Evolutionary conservation across 1,140 invertebrate genomes (phyloP), one percentile per base, ranked within the genome.

Genomic region (Sarcophaga peregrina): DNA sequence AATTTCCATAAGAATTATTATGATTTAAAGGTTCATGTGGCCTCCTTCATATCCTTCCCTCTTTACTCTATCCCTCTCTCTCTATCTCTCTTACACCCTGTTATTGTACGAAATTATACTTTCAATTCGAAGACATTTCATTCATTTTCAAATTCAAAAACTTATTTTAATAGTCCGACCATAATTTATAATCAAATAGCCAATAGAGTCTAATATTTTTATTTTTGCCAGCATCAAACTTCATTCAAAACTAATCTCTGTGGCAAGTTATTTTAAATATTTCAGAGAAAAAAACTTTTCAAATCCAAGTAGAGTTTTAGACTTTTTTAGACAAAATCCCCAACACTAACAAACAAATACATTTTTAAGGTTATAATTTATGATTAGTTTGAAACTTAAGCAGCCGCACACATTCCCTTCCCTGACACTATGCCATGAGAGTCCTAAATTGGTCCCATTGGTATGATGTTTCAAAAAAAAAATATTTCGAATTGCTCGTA

Each of bases 311-410:
- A 10, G 25, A 37, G 9, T 10, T 58, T 58, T n/a, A 58, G 54
- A 11, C 54, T 58, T 58, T 6, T 13, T n/a, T n/a, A n/a, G n/a
- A 15, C 11, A 5, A 58, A 37, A 1, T 2, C 1, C 25, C 25
- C 1, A 37, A 37, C 25, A 37, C 25, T 37, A 37, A 37, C 25
- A 37, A 37, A n/a, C n/a, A n/a, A n/a, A n/a, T 5, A 7, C 10
- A 58, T n/a, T 37, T 58, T 58, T 58, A 58, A 13, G 54, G 54
- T 15, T 58, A 58, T 58, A 58, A 58, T 58, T 58, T 58, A 58
- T 58, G 54, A 58, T 58, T 58, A 58, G 54, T 58, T 58, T 58
- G 11, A 58, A 58, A 58, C 11, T 58, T 58, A 11, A 0, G 54
- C 54, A 15, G 13, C 11, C 25, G 4, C 25, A 37, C 4, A 58